Evolutionary conservation across 2,113 vertebrate genomes (phyloP), one percentile per base, ranked within the genome.

Genomic region (Tachysurus fulvidraco): DNA sequence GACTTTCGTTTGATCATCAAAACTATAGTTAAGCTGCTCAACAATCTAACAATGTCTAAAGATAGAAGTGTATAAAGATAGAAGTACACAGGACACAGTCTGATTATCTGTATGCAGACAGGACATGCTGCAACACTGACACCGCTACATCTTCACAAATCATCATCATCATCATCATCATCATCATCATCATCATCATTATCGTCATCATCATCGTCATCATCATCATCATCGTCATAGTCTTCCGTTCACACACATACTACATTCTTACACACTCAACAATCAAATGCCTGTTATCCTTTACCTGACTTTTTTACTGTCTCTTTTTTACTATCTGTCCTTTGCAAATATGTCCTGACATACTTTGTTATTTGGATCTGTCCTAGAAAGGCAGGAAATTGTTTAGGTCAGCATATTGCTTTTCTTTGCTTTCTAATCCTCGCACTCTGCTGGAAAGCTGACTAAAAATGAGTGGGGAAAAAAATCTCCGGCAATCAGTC

Each of bases 261-360:
- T 13, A 14, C n/a, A 44, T 17, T 50, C 46, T 50, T 50, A 50
- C 46, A 50, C 23, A 9, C 23, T 65, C 44, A 83, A 25, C 89
- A 87, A 89, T 80, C 74, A 85, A 77, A 90, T 36, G 82, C 85
- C 88, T 82, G 84, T 90, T 88, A 88, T 91, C 87, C 23, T 92
- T 88, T 88, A 83, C 92, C 87, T 90, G 89, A 36, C 76, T 88
- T 60, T 59, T 62, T 81, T 84, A 36, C 36, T 36, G 2, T 65
- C 60, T 86, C 85, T 88, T 76, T 50, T 85, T 64, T 28, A 60
- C 44, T 83, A 71, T 85, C 82, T 57, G 30, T 71, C 76, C 79
- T 77, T 81, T 81, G 50, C 2, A n/a, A 83, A 90, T 50, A 77
- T 59, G 81, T 73, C 64, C 81, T 88, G 81, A 46, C 36, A 81